Base-by-base conservation (phyloP, 2,888 invertebrate species). In the Therioaphis trifolii region DNA sequence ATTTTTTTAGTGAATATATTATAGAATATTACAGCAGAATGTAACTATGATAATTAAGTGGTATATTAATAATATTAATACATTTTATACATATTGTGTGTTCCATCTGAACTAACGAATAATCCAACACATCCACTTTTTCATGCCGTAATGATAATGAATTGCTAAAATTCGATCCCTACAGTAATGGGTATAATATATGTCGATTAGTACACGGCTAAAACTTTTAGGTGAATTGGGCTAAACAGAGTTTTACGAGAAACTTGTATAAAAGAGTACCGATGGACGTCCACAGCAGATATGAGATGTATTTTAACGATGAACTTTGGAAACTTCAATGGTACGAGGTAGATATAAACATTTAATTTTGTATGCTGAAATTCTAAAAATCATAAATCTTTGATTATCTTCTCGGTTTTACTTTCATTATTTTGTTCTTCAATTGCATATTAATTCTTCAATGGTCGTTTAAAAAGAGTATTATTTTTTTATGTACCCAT, bases 251-350 rank as follows among this genome's bases (percentile, higher is more conserved):
- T 77, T 84, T 85, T 46, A 72, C 55, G 35, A 84, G 77, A 63
- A 68, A 77, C 35, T 71, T 84, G 69, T 27, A 85, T 27, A 80
- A 84, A 68, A 74, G 63, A 61, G 43, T 49, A 24, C 78, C 68
- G 66, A 63, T 40, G 55, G 43, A 61, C 24, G 58, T 85, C 61
- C 85, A 71, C n/a, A 86, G 87, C 55, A 85, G 86, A 40, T 85
- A 87, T 29, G 87, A 88, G 75, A 85, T 86, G 52, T 88, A 89
- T 35, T 96, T 96, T 88, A 95, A 95, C 87, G 96, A 96, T 87
- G 95, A 95, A 86, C 89, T 95, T 0, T 97, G 96, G 96, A 89
- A 91, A 58, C 92, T 94, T 86, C 94, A 97, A 90, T 97, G 97
- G 97, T 97, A 97, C 89, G 90, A 96, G 92, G 96, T 96, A 90